A percentile compares a stretch with the other conserved stretches of the same genome.
phyloP scores from a whole-genome alignment of 1,140 invertebrate species.

The Drosophila azteca region DNA sequence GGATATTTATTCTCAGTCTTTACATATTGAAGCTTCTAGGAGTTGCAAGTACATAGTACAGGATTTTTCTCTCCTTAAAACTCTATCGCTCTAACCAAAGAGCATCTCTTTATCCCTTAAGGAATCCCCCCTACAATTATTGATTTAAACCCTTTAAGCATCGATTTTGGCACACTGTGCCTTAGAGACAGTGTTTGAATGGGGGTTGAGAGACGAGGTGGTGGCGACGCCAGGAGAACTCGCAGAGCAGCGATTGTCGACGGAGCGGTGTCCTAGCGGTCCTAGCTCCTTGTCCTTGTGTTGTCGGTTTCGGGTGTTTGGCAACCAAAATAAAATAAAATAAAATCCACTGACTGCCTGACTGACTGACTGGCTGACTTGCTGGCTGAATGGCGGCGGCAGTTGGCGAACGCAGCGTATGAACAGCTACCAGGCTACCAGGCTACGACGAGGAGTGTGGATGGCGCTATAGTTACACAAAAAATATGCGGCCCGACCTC shows the following conservation, averaged over 20 bases:
- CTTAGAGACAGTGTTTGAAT: background rate
- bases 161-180: conserved; percentile 29
- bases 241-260: conserved; percentile 13
- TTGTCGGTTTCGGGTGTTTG: conserved; percentile 72
- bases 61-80: too few relatives aligned
- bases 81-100: too few relatives aligned
- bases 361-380: too few relatives aligned
- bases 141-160: too few relatives aligned
- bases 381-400: conserved; percentile 10
- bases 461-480: conserved; percentile 37
- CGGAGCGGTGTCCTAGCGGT: background rate
- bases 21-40: too few relatives aligned
- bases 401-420: conserved; percentile 39
- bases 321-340: conserved; percentile 68
- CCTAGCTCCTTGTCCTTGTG: conserved; percentile 61
- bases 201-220: too few relatives aligned
- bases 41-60: too few relatives aligned
- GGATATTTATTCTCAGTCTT: too few relatives aligned
- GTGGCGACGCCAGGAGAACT: background rate
- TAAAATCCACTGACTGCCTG: too few relatives aligned
- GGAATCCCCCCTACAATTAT: too few relatives aligned
- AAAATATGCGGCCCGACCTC: conserved; percentile 59
- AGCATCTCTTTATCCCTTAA: too few relatives aligned
- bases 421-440: conserved; percentile 46
- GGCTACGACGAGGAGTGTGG: conserved; percentile 43